Base-by-base conservation (phyloP, 2,113 vertebrate species). In the Stigmatopora nigra region DNA sequence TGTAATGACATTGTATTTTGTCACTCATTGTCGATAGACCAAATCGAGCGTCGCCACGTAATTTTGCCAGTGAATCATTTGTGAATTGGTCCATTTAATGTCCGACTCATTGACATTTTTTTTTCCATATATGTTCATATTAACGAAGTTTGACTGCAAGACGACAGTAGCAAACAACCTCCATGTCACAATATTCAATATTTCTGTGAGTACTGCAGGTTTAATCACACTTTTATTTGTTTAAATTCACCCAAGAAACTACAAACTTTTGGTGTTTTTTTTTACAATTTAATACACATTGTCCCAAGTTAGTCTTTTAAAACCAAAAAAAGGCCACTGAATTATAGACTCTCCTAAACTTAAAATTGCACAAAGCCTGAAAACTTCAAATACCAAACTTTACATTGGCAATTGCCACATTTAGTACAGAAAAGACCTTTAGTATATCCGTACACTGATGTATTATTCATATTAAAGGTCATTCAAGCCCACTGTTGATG, bases 101-200 rank as follows among this genome's bases (percentile, higher is more conserved):
- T 63, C 52, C 64, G 66, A 74, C 64, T 67, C 57, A 58, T 31
- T 31, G 25, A 31, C 2, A 31, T 2, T 31, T 31, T n/a, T 38
- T 38, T 12, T n/a, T 49, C 10, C 70, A 64, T 64, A 41, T 7
- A 20, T 62, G 67, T 72, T 76, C 31, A 73, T 78, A 75, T 80
- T 69, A 64, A 66, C 55, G 72, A 49, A 19, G 65, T 83, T 74
- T 71, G 78, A 82, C 71, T 63, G 65, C 56, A 78, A 76, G 69
- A 78, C 59, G 69, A 52, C 64, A 66, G 71, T 73, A 72, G 48
- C 56, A 78, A 41, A 70, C 46, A n/a, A 69, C 67, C 25, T 31
- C 25, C 25, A 31, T 31, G 25, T 31, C 25, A 31, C 25, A 3
- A 31, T 31, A 31, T 31, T 2, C 38, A 61, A 22, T 52, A 57